A percentile compares a stretch with the other conserved stretches of the same genome.
These are phyloP conservation scores for Eolophus roseicapilla DNA, from an alignment of 2,113 vertebrate species.

Conservation along the genomic window DNA sequence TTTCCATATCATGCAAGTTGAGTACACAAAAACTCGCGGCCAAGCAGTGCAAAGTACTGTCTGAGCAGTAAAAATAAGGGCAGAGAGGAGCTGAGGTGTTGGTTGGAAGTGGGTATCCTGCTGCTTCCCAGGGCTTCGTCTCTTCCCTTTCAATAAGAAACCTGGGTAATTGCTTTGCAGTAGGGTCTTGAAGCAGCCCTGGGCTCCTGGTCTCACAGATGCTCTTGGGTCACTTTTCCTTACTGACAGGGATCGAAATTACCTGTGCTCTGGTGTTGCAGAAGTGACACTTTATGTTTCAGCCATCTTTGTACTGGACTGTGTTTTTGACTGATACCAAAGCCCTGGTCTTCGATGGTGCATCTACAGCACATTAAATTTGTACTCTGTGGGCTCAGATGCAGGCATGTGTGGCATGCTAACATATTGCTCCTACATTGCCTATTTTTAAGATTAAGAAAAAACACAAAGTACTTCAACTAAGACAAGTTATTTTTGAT, in stretches of 20 bases:
- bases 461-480: neutral
- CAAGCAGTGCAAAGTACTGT: neutral
- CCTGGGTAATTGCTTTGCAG: neutral
- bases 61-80: neutral
- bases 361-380: neutral
- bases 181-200: neutral
- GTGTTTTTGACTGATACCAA: neutral
- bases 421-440: neutral
- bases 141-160: neutral
- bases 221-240: neutral
- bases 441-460: neutral
- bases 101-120: neutral
- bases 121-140: neutral
- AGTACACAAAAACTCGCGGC: neutral
- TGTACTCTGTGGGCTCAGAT: neutral
- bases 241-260: neutral
- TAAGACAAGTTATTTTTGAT: conserved; percentile 17
- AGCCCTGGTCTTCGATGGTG: neutral
- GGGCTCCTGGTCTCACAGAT: neutral
- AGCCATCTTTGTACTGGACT: neutral
- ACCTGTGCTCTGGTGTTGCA: neutral
- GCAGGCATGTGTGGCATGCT: neutral
- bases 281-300: neutral
- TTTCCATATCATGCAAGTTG: neutral
- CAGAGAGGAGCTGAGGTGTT: neutral